Conservation (phyloP, 2,113 vertebrate species). For the Pleuronectes platessa region DNA sequence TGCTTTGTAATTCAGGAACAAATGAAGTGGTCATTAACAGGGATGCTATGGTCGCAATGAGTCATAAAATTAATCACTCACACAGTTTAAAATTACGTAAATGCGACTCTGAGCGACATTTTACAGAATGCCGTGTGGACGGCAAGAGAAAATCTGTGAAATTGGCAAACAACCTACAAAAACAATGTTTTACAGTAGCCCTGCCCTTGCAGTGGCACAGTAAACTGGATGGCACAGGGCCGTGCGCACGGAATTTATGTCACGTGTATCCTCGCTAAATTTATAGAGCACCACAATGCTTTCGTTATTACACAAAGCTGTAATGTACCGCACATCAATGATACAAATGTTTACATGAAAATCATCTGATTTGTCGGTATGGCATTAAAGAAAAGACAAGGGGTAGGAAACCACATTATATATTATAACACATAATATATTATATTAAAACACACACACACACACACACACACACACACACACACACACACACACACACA, state of each 20-base stretch:
- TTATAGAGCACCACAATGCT: neutral
- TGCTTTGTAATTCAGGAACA: no score
- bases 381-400: no score
- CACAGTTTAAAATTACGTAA: neutral
- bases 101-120: neutral
- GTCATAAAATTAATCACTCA: neutral
- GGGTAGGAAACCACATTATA: neutral
- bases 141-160: neutral
- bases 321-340: no score
- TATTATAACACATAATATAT: no score
- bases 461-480: neutral
- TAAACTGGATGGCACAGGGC: neutral
- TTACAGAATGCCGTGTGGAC: neutral
- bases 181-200: neutral
- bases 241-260: neutral
- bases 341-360: no score
- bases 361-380: no score
- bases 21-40: no score
- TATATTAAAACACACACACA: neutral
- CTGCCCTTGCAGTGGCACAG: neutral
- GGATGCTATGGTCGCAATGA: neutral
- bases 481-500: neutral
- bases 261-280: neutral
- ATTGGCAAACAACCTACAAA: neutral
- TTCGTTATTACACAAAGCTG: no score